Evolutionary conservation across 2,888 invertebrate genomes (phyloP).

Genomic region (Spodoptera picta): DNA sequence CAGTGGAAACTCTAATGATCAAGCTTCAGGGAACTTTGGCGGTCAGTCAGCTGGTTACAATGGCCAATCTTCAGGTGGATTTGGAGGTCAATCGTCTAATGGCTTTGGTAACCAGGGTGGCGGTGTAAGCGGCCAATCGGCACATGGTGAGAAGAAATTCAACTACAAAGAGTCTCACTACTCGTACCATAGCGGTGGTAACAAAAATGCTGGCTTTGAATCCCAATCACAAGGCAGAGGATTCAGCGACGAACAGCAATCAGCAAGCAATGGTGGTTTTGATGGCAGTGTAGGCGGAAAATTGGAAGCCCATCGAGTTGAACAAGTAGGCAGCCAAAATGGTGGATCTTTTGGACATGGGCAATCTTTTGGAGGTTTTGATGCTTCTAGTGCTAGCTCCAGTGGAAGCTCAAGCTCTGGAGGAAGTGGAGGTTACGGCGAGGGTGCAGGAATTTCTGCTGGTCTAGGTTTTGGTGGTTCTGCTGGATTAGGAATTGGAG

Average conservation of each 20-base stretch:
- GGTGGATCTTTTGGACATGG: slow-evolving; percentile 17
- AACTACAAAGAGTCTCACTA: slow-evolving; percentile 62
- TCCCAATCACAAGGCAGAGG: slow-evolving; percentile 29
- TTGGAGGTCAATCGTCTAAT: slow-evolving; percentile 8
- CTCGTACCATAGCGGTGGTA: slow-evolving; percentile 55
- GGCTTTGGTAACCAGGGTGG: slow-evolving; percentile 6
- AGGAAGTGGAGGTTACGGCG: slow-evolving; percentile 8
- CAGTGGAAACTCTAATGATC: slow-evolving; percentile 2
- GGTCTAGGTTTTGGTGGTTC: slow-evolving; percentile 1
- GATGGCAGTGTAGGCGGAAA: slow-evolving; percentile 7
- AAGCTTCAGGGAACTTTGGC: slow-evolving; percentile 9
- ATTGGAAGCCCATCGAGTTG: slow-evolving; percentile 16
- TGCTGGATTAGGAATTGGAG: slow-evolving; percentile 4
- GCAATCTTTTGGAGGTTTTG: slow-evolving; percentile 28
- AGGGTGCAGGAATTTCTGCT: slow-evolving; percentile 4
- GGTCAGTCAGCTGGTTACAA: slow-evolving; percentile 1
- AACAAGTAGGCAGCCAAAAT: slow-evolving; percentile 11
- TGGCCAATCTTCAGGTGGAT: background rate
- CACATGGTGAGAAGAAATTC: slow-evolving; percentile 30
- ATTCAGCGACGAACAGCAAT: slow-evolving; percentile 25
- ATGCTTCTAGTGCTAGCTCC: slow-evolving; percentile 16
- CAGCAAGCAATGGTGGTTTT: background rate
- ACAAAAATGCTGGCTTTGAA: slow-evolving; percentile 21
- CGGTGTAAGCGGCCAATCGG: slow-evolving; percentile 17
- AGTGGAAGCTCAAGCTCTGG: slow-evolving; percentile 17